Evolutionary conservation across 2,888 invertebrate species (phyloP), one percentile per base, ranked within the genome.

Genomic region (Cantharis nigra): DNA sequence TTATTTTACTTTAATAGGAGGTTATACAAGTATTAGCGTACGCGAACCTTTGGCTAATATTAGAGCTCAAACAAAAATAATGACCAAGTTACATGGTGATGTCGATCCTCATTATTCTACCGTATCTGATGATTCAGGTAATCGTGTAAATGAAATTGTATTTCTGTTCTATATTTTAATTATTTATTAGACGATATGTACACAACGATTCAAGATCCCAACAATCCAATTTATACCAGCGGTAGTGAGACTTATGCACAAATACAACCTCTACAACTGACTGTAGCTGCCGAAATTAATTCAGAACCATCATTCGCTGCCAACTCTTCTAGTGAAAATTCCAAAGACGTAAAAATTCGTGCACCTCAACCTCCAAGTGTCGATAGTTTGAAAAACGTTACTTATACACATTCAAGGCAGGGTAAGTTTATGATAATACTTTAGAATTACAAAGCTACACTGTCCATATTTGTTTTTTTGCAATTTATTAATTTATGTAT

Each of bases 21-120:
- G 97, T 69, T 97, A 97, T 87, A 97, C 97, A 0, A 96, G 96
- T 85, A 97, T 97, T 82, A 97, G 96, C 81, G 97, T 97, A 1
- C 91, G 97, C 16, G 97, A 97, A 87, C 97, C 97, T 0, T 89
- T 97, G 79, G 95, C 96, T 3, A 93, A 93, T 85, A 93, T 94
- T 80, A 91, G 94, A 81, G 93, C 93, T 70, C 92, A 93, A 87
- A 93, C 93, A 0, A 89, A 90, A 79, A 89, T 89, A 72, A 85
- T 87, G 79, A 85, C 82, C 70, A 90, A 82, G 85, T 86, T 75
- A 81, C 88, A 85, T 84, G 87, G 83, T 78, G 87, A 82, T 18
- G 85, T 89, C 49, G 93, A 94, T 87, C 91, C 93, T 0, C 96
- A 96, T 88, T 97, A 97, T 86, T 95, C 96, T n/a, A 96, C 96